A percentile compares a stretch with the other conserved stretches of the same genome.
phyloP scores from a whole-genome alignment of 2,888 invertebrate species.

The Zelleria hepariella region DNA sequence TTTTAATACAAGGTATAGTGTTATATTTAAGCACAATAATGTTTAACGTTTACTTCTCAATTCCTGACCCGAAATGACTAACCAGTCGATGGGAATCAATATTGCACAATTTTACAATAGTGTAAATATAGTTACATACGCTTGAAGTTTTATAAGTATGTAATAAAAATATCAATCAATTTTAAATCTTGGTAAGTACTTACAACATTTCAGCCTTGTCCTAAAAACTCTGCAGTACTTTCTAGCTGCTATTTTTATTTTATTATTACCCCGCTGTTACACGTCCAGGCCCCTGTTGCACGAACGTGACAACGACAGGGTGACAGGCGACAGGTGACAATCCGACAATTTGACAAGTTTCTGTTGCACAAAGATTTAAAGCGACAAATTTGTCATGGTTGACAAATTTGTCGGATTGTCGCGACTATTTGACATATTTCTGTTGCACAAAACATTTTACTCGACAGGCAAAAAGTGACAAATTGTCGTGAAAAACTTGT shows the following conservation, averaged over 20 bases:
- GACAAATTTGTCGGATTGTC: too few relatives aligned
- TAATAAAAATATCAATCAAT: slow-evolving; percentile 25
- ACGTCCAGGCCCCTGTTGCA: too few relatives aligned
- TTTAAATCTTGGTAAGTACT: slow-evolving; percentile 52
- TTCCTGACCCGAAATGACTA: background rate
- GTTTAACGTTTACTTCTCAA: background rate
- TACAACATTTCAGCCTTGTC: slow-evolving; percentile 25
- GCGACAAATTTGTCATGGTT: too few relatives aligned
- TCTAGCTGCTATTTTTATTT: background rate
- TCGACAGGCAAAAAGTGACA: too few relatives aligned
- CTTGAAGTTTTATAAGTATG: slow-evolving; percentile 13
- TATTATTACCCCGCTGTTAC: too few relatives aligned
- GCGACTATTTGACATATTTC: too few relatives aligned
- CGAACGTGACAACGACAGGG: too few relatives aligned
- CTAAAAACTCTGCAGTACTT: background rate
- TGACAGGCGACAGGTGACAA: too few relatives aligned
- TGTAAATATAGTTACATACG: slow-evolving; percentile 41
- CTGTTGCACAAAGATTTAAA: too few relatives aligned
- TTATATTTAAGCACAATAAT: background rate
- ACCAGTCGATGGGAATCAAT: background rate
- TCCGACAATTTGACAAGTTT: too few relatives aligned
- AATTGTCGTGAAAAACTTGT: too few relatives aligned
- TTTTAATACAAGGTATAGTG: background rate
- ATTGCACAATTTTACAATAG: slow-evolving; percentile 25
- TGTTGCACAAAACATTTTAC: too few relatives aligned